phyloP scores from a whole-genome alignment of 2,113 vertebrate species.

The Tupaia chinensis region DNA sequence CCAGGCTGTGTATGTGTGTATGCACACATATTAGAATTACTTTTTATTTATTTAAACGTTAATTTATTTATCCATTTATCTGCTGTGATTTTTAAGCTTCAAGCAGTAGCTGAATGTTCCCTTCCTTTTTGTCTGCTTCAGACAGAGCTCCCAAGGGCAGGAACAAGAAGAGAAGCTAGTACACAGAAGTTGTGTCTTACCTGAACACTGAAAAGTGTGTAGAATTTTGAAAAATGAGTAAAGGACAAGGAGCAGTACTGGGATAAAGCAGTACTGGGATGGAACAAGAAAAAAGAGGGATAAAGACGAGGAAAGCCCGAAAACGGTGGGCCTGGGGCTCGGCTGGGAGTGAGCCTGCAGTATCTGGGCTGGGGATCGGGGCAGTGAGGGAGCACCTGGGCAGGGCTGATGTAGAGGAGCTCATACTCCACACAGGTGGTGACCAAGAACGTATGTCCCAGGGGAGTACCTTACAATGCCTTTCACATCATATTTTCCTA shows the following conservation, averaged over 20 bases:
- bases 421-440: background rate
- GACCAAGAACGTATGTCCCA: background rate
- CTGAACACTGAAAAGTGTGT: background rate
- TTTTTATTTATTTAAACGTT: no score
- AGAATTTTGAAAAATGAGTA: background rate
- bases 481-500: background rate
- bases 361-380: background rate
- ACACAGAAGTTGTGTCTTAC: background rate
- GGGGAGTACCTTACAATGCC: rapidly evolving
- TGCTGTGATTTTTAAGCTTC: no score
- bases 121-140: background rate
- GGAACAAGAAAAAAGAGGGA: background rate
- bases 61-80: no score
- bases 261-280: rapidly evolving
- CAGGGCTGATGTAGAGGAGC: background rate
- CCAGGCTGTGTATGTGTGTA: no score
- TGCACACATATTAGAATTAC: no score
- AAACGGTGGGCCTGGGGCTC: background rate
- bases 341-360: background rate
- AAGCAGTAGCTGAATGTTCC: background rate
- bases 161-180: background rate
- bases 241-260: background rate
- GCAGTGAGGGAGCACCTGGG: rapidly evolving
- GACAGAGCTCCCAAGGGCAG: background rate
- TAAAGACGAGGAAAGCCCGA: background rate